Evolutionary conservation across 2,888 invertebrate species (phyloP).

Genomic region (Bedellia somnulentella): DNA sequence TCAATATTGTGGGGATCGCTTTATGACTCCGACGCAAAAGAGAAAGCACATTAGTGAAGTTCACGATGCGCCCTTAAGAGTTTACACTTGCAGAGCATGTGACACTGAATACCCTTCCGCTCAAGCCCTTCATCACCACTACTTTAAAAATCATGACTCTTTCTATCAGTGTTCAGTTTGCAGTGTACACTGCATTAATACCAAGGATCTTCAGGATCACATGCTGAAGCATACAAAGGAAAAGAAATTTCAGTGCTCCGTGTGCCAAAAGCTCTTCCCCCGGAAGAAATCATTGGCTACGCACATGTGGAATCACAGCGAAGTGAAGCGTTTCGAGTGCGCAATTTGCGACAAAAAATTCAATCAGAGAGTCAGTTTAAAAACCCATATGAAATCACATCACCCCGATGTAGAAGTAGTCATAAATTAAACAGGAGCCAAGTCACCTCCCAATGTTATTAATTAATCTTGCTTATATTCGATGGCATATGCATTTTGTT

Average conservation of each 20-base stretch:
- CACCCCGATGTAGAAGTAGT: no score
- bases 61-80: not conserved
- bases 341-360: conserved; percentile 20
- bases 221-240: conserved; percentile 21
- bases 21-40: conserved; percentile 12
- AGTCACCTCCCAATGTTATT: no score
- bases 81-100: conserved; percentile 5
- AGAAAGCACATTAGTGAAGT: conserved; percentile 4
- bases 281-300: conserved; percentile 33
- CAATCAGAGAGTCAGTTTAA: conserved; percentile 1
- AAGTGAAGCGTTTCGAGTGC: conserved; percentile 32
- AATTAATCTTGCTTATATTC: no score
- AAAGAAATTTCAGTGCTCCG: conserved; percentile 24
- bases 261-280: conserved; percentile 36
- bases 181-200: conserved; percentile 16
- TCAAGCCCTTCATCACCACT: conserved; percentile 1
- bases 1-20: conserved; percentile 23
- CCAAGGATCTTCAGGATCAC: conserved; percentile 1
- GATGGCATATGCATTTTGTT: no score
- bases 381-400: conserved; percentile 1
- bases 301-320: conserved; percentile 35
- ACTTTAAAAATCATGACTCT: not conserved
- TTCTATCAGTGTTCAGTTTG: conserved; percentile 23
- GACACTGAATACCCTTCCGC: not conserved
- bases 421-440: no score